Base-by-base conservation (phyloP, 2,113 vertebrate genomes). In the Aythya baeri region DNA sequence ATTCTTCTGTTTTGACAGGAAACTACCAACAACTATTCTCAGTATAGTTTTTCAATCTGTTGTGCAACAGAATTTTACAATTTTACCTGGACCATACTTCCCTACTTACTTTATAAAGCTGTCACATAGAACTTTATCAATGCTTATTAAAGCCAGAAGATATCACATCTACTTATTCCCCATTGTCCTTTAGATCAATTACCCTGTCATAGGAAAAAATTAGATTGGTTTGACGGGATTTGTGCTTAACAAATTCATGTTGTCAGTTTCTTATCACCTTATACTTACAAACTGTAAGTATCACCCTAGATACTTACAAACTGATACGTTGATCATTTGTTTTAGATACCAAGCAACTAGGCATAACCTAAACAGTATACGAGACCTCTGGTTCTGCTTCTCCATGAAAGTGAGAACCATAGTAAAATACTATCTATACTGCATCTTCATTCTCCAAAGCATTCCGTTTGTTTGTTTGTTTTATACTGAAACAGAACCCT, bases 191-290 rank as follows among this genome's bases (percentile, higher is more conserved):
- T 92, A 55, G 13, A 38, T 46, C 83, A 91, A 90, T 83, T 91
- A 80, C 65, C 31, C 73, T 86, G 73, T 90, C 86, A 93, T 70
- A 94, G 63, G 44, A 88, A 82, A 88, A 93, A 83, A 95, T 92
- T 77, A 83, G 80, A 94, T 88, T 91, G 41, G 75, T 83, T 94
- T 95, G 92, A 93, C 36, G 41, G 63, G 90, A 95, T 91, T 83
- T 93, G 17, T 61, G 67, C 65, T 66, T 88, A 77, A 90, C 55
- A 94, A 94, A 96, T 93, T 90, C 26, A 67, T 59, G 41, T 74
- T 81, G 91, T 61, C 88, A 92, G 22, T 71, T 95, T 94, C 72
- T 95, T 86, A 91, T 58, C 65, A 68, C 68, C 31, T 71, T 93
- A 88, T 93, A 32, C 50, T 80, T 61, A 59, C 46, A 86, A 83